These are phyloP conservation scores for Callipepla squamata DNA, from an alignment of 2,113 vertebrate species.

Conservation along the genomic window DNA sequence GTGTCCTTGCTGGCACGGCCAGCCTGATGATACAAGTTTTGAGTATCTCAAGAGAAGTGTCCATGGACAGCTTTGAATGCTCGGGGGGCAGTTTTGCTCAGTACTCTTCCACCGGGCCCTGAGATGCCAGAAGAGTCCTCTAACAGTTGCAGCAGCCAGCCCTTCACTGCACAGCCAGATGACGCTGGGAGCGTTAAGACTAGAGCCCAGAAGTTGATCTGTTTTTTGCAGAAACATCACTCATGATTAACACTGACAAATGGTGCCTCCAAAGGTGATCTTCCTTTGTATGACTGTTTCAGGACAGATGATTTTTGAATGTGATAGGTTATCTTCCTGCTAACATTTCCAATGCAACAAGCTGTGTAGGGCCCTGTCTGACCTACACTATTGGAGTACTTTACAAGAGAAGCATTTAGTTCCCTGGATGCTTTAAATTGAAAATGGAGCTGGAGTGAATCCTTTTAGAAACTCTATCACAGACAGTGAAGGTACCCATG, in stretches of 20 bases:
- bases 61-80: accelerated
- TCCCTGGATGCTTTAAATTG: background rate
- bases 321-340: background rate
- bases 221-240: background rate
- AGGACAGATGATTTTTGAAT: background rate
- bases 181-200: background rate
- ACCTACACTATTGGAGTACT: background rate
- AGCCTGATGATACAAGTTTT: accelerated
- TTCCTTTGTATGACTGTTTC: accelerated
- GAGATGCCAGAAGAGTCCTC: background rate
- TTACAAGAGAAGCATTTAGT: background rate
- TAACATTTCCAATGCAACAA: background rate
- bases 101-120: accelerated
- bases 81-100: too few relatives aligned
- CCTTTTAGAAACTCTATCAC: too few relatives aligned
- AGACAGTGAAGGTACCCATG: background rate
- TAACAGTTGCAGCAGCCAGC: background rate
- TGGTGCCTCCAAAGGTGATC: background rate
- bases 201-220: background rate
- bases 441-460: too few relatives aligned
- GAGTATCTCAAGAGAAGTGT: background rate
- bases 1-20: background rate
- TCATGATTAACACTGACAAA: background rate
- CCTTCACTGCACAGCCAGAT: background rate
- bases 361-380: background rate